Conservation (phyloP, 2,797 vertebrate genomes). For the Sardinella longiceps region DNA sequence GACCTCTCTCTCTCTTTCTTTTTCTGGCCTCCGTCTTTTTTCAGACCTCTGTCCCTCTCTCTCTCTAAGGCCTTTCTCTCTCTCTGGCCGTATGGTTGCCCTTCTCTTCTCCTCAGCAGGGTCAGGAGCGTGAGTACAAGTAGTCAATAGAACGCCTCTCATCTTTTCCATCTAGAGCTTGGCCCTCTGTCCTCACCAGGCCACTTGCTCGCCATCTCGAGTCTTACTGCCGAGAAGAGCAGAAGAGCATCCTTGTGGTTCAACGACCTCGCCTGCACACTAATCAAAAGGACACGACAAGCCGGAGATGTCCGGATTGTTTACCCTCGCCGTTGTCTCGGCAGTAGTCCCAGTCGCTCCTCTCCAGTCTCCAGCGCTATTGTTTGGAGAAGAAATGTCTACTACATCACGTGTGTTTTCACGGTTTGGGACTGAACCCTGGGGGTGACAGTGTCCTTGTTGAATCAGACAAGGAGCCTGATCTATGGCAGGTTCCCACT, state of each 20-base stretch:
- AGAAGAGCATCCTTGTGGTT: not conserved
- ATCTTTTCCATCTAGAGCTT: not conserved
- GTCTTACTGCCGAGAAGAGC: not conserved
- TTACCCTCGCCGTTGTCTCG: not conserved
- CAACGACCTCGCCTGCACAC: not conserved
- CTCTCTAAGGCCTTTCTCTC: not conserved
- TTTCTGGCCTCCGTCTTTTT: too few relatives aligned
- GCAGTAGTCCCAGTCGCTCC: not conserved
- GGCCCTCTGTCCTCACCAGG: not conserved
- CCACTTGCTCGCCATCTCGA: not conserved
- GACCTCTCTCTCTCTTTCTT: constrained; percentile 53
- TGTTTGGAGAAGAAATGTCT: not conserved
- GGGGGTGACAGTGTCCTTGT: constrained; percentile 28
- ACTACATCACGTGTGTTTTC: constrained; percentile 2
- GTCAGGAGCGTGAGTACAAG: not conserved
- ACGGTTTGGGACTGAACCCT: constrained; percentile 5
- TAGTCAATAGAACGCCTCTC: not conserved
- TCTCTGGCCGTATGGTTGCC: not conserved
- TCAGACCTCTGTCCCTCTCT: not conserved
- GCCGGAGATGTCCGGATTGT: not conserved
- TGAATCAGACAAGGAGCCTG: constrained; percentile 50
- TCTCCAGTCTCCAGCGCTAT: not conserved
- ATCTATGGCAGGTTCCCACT: constrained; percentile 48
- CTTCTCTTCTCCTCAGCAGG: not conserved
- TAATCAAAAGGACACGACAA: not conserved